A percentile compares a stretch with the other conserved stretches of the same genome.
Conservation (phyloP, 2,113 vertebrate species). For the Engraulis encrasicolus region DNA sequence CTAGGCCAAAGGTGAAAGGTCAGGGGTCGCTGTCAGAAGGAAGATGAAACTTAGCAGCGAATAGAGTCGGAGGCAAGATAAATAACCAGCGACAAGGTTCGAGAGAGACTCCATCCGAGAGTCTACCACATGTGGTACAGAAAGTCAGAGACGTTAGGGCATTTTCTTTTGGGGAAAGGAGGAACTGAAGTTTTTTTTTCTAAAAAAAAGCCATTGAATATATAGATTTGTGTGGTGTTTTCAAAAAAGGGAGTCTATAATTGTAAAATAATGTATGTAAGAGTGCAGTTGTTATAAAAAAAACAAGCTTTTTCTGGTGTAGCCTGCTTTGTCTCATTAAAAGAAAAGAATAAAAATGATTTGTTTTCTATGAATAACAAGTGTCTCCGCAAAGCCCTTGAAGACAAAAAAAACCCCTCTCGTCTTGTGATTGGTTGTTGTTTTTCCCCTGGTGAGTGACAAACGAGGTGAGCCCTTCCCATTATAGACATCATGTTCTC, state of each 20-base stretch:
- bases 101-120: conserved; percentile 38
- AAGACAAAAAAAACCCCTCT: background rate
- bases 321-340: conserved; percentile 82
- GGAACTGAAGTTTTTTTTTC: conserved; percentile 48
- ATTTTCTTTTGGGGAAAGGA: conserved; percentile 56
- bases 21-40: conserved; percentile 55
- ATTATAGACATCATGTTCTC: conserved; percentile 45
- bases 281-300: conserved; percentile 79
- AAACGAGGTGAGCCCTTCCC: background rate
- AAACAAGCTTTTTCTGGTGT: conserved; percentile 71
- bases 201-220: conserved; percentile 76
- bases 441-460: background rate
- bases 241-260: conserved; percentile 74
- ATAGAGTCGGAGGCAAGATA: conserved; percentile 56
- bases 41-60: conserved; percentile 51
- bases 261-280: conserved; percentile 79
- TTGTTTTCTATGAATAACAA: conserved; percentile 67
- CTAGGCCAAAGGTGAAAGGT: conserved; percentile 69
- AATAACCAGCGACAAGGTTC: conserved; percentile 42
- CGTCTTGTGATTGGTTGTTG: background rate
- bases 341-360: conserved; percentile 68
- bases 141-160: conserved; percentile 55
- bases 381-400: background rate
- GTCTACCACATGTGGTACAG: conserved; percentile 43
- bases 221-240: conserved; percentile 80